Evolutionary conservation across 1,140 invertebrate genomes (phyloP).

Genomic region (Fopius arisanus): DNA sequence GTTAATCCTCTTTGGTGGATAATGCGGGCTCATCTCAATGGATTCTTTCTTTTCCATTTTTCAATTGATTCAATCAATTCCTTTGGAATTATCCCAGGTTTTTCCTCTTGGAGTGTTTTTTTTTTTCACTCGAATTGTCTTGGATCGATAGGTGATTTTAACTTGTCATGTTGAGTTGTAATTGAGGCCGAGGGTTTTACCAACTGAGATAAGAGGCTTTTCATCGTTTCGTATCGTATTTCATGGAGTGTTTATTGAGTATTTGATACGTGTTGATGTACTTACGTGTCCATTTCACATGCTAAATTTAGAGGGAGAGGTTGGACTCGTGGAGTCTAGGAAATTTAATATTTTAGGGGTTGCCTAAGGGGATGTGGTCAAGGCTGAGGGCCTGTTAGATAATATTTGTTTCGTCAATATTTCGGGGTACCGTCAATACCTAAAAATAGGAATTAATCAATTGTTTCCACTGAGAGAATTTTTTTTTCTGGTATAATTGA

Average conservation of each 20-base stretch:
- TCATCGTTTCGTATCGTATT: slow-evolving; percentile 45
- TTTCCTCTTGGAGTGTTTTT: too few species aligned
- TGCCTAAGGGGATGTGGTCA: too few species aligned
- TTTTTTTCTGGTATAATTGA: too few species aligned
- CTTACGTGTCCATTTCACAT: neutral
- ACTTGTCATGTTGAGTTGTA: slow-evolving; percentile 42
- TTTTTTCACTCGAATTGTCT: neutral
- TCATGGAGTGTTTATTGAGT: slow-evolving; percentile 22
- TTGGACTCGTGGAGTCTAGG: neutral
- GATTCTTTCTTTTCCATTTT: neutral
- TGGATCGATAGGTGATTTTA: neutral
- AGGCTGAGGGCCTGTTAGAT: too few species aligned
- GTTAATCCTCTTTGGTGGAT: slow-evolving; percentile 5
- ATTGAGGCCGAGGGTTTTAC: slow-evolving; percentile 42
- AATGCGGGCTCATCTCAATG: neutral
- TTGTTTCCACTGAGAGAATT: too few species aligned
- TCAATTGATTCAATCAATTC: too few species aligned
- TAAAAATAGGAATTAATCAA: too few species aligned
- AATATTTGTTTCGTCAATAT: too few species aligned
- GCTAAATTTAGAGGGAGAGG: neutral
- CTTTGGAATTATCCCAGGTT: too few species aligned
- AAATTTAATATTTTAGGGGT: too few species aligned
- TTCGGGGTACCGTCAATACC: too few species aligned
- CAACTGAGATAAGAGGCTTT: slow-evolving; percentile 46
- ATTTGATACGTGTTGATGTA: neutral